Conservation (phyloP, 2,888 invertebrate genomes). For the Diaphora mendica region DNA sequence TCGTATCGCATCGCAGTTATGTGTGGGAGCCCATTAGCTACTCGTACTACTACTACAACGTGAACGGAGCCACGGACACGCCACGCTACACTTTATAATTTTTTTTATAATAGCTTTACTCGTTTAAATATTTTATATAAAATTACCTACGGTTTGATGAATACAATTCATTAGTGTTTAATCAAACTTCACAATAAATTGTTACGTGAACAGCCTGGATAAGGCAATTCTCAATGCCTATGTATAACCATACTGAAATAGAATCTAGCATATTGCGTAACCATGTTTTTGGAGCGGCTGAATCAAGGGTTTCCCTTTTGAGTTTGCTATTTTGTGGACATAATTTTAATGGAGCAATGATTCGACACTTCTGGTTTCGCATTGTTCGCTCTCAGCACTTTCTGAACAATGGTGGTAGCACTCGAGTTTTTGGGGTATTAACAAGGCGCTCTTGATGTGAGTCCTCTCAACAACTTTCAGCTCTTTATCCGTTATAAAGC, state of each 20-base stretch:
- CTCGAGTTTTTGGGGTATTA: slow-evolving; percentile 61
- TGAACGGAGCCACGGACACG: too few species aligned
- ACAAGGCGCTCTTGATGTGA: slow-evolving; percentile 54
- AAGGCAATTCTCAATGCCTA: neutral
- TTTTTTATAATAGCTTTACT: too few species aligned
- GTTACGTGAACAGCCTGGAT: neutral
- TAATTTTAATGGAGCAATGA: slow-evolving; percentile 39
- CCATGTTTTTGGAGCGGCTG: neutral
- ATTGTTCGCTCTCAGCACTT: slow-evolving; percentile 51
- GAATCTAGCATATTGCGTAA: slow-evolving; percentile 1
- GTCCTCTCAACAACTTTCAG: slow-evolving; percentile 45
- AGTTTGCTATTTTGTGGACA: neutral
- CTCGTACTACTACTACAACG: too few species aligned
- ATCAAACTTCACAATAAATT: too few species aligned
- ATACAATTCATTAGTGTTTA: too few species aligned
- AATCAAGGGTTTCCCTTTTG: neutral
- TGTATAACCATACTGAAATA: neutral
- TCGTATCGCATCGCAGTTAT: too few species aligned
- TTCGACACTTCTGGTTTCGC: slow-evolving; percentile 48
- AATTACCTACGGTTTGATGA: too few species aligned
- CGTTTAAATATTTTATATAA: too few species aligned
- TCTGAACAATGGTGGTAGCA: slow-evolving; percentile 53
- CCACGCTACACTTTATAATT: too few species aligned
- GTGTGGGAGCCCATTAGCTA: too few species aligned
- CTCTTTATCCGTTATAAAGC: slow-evolving; percentile 42